Evolutionary conservation across 2,113 vertebrate species (phyloP), one percentile per base, ranked within the genome.

Genomic region (Muntiacus reevesi): DNA sequence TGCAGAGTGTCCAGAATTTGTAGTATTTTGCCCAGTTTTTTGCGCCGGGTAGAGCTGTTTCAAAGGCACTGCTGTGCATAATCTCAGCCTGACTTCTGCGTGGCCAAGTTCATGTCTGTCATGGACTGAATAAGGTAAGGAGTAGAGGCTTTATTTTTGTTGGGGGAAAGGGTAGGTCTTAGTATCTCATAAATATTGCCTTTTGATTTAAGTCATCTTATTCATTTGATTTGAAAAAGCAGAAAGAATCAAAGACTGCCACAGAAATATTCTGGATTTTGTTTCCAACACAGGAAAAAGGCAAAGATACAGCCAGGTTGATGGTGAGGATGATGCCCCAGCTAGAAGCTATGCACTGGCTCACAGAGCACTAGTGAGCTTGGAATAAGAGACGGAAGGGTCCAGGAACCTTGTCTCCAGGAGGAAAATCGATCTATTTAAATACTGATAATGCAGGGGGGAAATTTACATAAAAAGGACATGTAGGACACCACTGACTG

Each of bases 331-430:
- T 3, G 21, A 8, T 0, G 4, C 28, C 43, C 2, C 4, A 9
- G 40, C 47, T 1, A 1, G 57, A 14, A 6, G n/a, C 52, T 4
- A 14, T 2, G 2, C 7, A 6, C 14, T 17, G 10, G 43, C 25
- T 28, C 0, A 1, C 15, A 1, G 67, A 40, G 30, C 0, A 0
- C 33, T 7, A 13, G 1, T n/a, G 33, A 33, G 1, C n/a, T 6
- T 4, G 12, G n/a, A 2, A 5, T 3, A 59, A 5, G 40, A 43
- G 88, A 55, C 0, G 16, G 8, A 30, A 52, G 54, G 21, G 12
- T 43, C 52, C 43, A 0, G 13, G 17, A 5, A 74, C 19, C 59
- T 71, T 17, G 43, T 30, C 7, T 6, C 16, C 2, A 1, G 71
- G 15, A 16, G 9, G 55, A 30, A 36, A 3, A 12, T 13, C 8